These are phyloP conservation scores for Globodera ellingtonae DNA, from an alignment of 1,140 invertebrate genomes.

Conservation along the genomic window DNA sequence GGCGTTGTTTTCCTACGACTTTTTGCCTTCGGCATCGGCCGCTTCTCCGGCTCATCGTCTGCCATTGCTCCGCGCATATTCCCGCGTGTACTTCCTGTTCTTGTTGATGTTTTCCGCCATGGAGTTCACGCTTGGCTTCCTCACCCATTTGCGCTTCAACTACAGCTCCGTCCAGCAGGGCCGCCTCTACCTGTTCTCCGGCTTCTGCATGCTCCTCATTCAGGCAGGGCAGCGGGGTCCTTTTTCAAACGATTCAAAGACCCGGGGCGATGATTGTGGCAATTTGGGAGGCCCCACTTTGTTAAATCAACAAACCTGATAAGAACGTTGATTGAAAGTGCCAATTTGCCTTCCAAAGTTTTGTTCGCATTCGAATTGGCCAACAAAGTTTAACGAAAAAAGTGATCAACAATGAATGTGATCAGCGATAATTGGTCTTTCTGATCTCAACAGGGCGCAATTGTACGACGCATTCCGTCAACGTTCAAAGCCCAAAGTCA, in stretches of 20 bases:
- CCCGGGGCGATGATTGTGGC: too few species aligned
- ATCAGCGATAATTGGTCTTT: not conserved
- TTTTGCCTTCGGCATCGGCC: conserved; percentile 71
- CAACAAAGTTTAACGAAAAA: not conserved
- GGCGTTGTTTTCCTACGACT: conserved; percentile 72
- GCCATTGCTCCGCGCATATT: not conserved
- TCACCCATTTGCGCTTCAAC: conserved; percentile 87
- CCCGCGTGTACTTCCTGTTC: conserved; percentile 85
- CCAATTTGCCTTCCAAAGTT: too few species aligned
- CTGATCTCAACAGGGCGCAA: conserved; percentile 70
- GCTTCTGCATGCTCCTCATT: conserved; percentile 85
- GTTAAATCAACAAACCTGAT: not conserved
- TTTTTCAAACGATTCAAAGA: not conserved
- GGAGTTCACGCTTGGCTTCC: conserved; percentile 95
- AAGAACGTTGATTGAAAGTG: not conserved
- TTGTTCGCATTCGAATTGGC: too few species aligned
- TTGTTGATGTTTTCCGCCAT: conserved; percentile 94
- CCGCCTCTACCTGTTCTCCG: conserved; percentile 93
- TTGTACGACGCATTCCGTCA: conserved; percentile 75
- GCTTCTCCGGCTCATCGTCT: conserved; percentile 72
- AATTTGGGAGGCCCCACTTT: not conserved
- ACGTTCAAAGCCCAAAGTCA: conserved; percentile 76
- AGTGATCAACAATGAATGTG: not conserved
- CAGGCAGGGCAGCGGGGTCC: conserved; percentile 72
- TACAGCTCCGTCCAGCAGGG: conserved; percentile 95